Base-by-base conservation (phyloP, 2,888 invertebrate species). In the Stenichneumon culpator region DNA sequence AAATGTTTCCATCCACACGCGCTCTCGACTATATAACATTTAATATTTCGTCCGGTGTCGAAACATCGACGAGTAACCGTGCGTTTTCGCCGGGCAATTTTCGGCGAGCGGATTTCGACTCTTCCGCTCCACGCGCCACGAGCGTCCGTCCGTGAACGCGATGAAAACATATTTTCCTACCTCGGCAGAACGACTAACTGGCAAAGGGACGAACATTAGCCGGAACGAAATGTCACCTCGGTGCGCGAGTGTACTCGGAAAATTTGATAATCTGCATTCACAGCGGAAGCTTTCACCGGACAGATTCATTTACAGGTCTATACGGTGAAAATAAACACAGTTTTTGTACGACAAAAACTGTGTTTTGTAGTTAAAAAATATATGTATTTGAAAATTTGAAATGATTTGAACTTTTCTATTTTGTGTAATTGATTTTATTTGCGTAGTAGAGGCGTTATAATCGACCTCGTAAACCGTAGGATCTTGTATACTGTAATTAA, bases 1-100 rank as follows among this genome's bases (percentile, higher is more conserved):
- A 9, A 39, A 39, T 54, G 54, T 25, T 73, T 39, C 28, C 28
- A 47, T 74, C 28, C 44, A n/a, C 47, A 60, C 74, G 57, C 74
- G 60, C 68, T 25, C 68, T 16, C 44, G 11, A 32, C 60, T 57
- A 9, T 44, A 22, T 16, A 50, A 44, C 74, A 74, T 74, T 74
- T 50, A 74, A 74, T 74, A 74, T 63, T 74, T 74, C 32, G 74
- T 32, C 47, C 47, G 22, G 44, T 74, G 60, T 60, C 74, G 47
- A 25, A 19, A 22, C 11, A 14, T 63, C 63, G 63, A 63, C 28
- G 63, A 63, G 28, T 32, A 74, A 47, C 74, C 63, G 7, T 22
- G 25, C 22, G 47, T 14, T 14, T 60, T n/a, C 47, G 28, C 25
- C 28, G 44, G 44, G 32, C 60, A 74, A 74, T 74, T 74, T 74